Conservation (phyloP, 1,140 invertebrate species). For the Drosophila setifemur region DNA sequence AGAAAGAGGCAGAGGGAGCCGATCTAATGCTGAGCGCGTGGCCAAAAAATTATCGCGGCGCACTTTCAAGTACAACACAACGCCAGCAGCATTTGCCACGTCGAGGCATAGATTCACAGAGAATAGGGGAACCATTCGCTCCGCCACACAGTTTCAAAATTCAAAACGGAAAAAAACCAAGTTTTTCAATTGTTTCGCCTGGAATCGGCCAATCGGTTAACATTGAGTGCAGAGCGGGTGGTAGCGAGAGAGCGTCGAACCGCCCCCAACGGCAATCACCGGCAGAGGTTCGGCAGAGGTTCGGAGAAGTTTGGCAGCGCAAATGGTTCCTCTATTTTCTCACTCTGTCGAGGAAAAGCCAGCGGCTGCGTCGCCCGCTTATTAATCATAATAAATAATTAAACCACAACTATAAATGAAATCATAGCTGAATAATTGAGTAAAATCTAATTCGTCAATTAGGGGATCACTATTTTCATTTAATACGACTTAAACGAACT, state of each 20-base stretch:
- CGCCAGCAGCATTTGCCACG: constrained; percentile 37
- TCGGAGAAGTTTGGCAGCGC: no score
- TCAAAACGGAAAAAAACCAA: no score
- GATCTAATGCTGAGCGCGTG: constrained; percentile 48
- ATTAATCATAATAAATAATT: constrained; percentile 55
- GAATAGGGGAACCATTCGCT: no score
- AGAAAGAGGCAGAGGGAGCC: constrained; percentile 1
- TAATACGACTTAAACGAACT: constrained; percentile 68
- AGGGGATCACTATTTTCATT: constrained; percentile 59
- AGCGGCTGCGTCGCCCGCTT: constrained; percentile 51
- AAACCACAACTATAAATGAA: constrained; percentile 37
- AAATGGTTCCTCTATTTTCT: no score
- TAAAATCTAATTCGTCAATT: constrained; percentile 20
- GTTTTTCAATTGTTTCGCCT: no score
- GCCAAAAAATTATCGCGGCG: constrained; percentile 49
- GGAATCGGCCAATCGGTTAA: no score
- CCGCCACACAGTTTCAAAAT: no score
- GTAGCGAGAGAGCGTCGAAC: no score
- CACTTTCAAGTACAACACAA: constrained; percentile 75
- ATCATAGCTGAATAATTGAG: constrained; percentile 30
- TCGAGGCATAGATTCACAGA: no score
- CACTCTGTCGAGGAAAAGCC: constrained; percentile 40
- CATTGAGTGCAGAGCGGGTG: no score
- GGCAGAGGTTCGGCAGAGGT: no score
- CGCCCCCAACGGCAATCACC: no score